Evolutionary conservation across 2,797 vertebrate species (phyloP).

Genomic region (Erpetoichthys calabaricus): DNA sequence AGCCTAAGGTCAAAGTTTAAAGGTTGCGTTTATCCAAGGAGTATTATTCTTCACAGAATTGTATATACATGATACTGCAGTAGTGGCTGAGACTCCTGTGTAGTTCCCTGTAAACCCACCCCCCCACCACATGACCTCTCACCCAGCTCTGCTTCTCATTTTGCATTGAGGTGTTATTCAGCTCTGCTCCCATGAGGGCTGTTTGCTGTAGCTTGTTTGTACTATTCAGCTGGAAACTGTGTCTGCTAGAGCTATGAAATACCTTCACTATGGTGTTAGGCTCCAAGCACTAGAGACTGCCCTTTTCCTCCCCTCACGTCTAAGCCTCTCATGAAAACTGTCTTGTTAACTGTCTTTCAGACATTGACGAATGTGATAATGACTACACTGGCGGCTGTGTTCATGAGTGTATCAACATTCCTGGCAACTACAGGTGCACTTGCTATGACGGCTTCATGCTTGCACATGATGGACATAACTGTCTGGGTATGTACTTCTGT

Average conservation of each 20-base stretch:
- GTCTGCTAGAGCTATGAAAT: neutral
- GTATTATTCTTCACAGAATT: no score
- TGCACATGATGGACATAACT: conserved; percentile 91
- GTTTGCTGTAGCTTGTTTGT: conserved; percentile 6
- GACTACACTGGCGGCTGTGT: conserved; percentile 94
- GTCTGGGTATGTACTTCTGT: conserved; percentile 59
- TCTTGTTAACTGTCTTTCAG: conserved; percentile 42
- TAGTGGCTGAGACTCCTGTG: neutral
- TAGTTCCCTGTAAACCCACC: neutral
- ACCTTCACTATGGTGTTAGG: conserved; percentile 8
- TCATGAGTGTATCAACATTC: conserved; percentile 95
- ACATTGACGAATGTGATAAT: conserved; percentile 91
- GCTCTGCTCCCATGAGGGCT: neutral
- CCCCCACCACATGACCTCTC: neutral
- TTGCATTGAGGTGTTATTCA: conserved; percentile 1
- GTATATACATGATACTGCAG: no score
- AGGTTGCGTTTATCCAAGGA: no score
- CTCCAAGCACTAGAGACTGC: neutral
- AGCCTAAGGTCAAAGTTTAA: no score
- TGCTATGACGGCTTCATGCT: conserved; percentile 96
- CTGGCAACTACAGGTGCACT: conserved; percentile 91
- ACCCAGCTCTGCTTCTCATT: neutral
- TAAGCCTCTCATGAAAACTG: conserved; percentile 1
- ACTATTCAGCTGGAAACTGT: conserved; percentile 1
- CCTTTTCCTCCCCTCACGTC: neutral